Evolutionary conservation across 2,888 invertebrate genomes (phyloP).

Genomic region (Imbricaverruca yamaguchii): DNA sequence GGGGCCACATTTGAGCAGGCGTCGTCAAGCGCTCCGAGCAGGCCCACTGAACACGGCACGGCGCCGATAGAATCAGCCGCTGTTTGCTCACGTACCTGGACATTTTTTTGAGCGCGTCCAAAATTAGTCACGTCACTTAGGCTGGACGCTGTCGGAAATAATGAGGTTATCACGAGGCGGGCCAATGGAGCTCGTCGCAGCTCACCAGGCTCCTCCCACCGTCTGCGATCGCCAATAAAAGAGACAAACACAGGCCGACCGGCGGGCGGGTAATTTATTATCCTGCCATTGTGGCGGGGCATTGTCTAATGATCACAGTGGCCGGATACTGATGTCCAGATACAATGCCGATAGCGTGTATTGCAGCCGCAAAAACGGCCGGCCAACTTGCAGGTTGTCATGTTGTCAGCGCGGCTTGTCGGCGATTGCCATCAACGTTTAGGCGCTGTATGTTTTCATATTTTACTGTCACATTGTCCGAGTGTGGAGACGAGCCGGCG

Average conservation of each 20-base stretch:
- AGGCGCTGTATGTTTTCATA: constrained; percentile 15
- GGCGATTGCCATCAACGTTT: not conserved
- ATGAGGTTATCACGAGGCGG: not conserved
- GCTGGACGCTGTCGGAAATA: constrained; percentile 1
- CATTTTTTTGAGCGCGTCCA: not conserved
- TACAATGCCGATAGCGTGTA: not conserved
- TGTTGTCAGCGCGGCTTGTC: constrained; percentile 1
- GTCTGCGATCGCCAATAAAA: not conserved
- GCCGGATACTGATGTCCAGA: not conserved
- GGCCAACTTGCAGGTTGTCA: not conserved
- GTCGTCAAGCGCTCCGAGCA: no score
- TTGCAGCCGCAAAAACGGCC: constrained; percentile 1
- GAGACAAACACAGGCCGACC: not conserved
- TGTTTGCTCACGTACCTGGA: not conserved
- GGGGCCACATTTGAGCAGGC: no score
- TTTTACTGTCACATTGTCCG: constrained; percentile 14
- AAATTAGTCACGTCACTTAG: not conserved
- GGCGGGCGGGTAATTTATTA: not conserved
- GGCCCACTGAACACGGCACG: no score
- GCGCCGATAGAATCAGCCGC: not conserved
- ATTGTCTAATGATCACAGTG: constrained; percentile 1
- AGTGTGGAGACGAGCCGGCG: not conserved
- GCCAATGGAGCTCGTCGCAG: not conserved
- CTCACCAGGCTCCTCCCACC: not conserved
- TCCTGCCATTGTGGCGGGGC: not conserved